Conservation (phyloP, 1,140 invertebrate genomes). For the Batillaria attramentaria region DNA sequence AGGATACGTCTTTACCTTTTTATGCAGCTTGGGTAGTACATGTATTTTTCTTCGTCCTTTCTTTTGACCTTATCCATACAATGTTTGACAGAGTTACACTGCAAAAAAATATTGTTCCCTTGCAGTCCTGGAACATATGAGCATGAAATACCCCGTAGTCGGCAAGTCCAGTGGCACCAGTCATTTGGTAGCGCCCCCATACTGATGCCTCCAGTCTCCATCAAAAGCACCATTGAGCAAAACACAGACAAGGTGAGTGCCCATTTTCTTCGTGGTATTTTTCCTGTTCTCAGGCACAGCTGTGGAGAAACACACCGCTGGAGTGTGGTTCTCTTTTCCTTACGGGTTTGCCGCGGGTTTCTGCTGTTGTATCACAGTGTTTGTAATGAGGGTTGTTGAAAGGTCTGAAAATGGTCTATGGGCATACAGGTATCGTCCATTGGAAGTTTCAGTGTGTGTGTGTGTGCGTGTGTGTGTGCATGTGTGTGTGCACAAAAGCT, state of each 20-base stretch:
- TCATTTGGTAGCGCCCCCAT: constrained; percentile 69
- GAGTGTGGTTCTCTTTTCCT: too few relatives aligned
- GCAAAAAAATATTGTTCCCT: constrained; percentile 20
- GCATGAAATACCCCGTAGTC: constrained; percentile 57
- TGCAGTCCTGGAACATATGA: constrained; percentile 68
- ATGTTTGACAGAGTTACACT: background rate
- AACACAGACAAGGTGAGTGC: constrained; percentile 69
- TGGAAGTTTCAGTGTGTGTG: too few relatives aligned
- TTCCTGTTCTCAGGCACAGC: background rate
- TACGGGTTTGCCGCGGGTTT: too few relatives aligned
- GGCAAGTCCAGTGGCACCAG: constrained; percentile 70
- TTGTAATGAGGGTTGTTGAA: too few relatives aligned
- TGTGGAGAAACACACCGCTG: too few relatives aligned
- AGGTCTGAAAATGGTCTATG: too few relatives aligned
- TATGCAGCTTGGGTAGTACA: background rate
- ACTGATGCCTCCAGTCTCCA: constrained; percentile 59
- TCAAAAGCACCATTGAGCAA: constrained; percentile 67
- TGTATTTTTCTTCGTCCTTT: constrained; percentile 7
- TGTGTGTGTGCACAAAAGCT: too few relatives aligned
- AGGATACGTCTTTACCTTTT: background rate
- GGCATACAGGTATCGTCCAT: too few relatives aligned
- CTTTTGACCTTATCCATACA: background rate
- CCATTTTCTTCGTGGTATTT: too few relatives aligned
- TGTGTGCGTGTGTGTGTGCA: too few relatives aligned
- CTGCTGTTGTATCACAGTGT: too few relatives aligned